These are phyloP conservation scores for Anagyrus pseudococci DNA, from an alignment of 2,888 invertebrate species.

Conservation along the genomic window DNA sequence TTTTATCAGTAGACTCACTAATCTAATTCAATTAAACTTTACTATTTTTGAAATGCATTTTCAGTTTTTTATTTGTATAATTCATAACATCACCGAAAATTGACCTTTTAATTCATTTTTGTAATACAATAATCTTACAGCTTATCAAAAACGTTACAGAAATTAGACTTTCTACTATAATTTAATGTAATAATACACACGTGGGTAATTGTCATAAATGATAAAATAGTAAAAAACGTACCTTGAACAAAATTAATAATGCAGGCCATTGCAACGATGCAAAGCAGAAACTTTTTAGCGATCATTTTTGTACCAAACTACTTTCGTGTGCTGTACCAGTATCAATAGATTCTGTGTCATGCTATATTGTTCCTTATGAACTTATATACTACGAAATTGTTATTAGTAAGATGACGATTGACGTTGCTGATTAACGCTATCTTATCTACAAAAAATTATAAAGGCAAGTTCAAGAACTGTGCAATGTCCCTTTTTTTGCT, in stretches of 20 bases:
- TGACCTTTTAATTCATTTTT: not conserved
- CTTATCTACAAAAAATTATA: constrained; percentile 1
- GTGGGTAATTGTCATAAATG: not conserved
- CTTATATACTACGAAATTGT: not conserved
- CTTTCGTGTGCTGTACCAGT: not conserved
- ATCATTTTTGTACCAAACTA: not conserved
- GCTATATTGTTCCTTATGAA: not conserved
- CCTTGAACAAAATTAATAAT: not conserved
- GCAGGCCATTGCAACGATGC: not conserved
- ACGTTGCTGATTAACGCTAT: constrained; percentile 1
- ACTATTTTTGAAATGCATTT: too few relatives aligned
- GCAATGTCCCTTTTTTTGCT: not conserved
- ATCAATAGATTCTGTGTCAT: not conserved
- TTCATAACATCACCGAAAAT: not conserved
- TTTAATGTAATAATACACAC: too few relatives aligned
- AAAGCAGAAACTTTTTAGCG: not conserved
- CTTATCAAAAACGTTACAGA: not conserved
- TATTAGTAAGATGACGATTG: not conserved
- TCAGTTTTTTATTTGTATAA: not conserved
- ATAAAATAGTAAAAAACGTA: not conserved
- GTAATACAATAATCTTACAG: not conserved
- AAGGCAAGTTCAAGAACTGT: not conserved
- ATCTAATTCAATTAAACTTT: too few relatives aligned
- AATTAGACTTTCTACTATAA: not conserved
- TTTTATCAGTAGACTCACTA: too few relatives aligned